Evolutionary conservation across 2,797 vertebrate species (phyloP).

Genomic region (Lithobates pipiens): DNA sequence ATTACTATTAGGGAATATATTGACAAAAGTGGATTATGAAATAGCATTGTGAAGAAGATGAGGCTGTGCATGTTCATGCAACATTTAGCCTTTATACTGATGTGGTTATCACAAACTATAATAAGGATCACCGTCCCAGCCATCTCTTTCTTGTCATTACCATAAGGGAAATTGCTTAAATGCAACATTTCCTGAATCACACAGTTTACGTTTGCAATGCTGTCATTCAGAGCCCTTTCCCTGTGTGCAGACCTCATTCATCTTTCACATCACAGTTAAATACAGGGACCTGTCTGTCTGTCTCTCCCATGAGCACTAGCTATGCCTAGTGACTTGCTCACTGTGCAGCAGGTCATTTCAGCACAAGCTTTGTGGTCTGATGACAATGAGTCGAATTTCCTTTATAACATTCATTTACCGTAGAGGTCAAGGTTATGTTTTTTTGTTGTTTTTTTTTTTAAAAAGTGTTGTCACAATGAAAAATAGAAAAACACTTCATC

Average conservation of each 20-base stretch:
- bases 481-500: neutral
- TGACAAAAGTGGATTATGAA: neutral
- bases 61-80: neutral
- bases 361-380: constrained; percentile 14
- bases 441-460: neutral
- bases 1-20: neutral
- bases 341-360: constrained; percentile 16
- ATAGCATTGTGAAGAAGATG: too few relatives aligned
- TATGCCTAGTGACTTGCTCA: constrained; percentile 20
- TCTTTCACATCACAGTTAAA: constrained; percentile 22
- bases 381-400: constrained; percentile 34
- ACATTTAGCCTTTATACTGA: neutral
- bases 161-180: neutral
- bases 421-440: neutral
- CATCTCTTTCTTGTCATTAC: neutral
- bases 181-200: neutral
- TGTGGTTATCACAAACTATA: neutral
- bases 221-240: neutral
- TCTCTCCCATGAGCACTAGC: neutral
- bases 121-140: neutral
- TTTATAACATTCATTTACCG: constrained; percentile 39
- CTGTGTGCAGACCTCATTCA: neutral
- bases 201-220: neutral
- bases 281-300: constrained; percentile 19
- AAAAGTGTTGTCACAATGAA: constrained; percentile 9